Evolutionary conservation across 2,113 vertebrate species (phyloP).

Genomic region (Saiga tatarica): DNA sequence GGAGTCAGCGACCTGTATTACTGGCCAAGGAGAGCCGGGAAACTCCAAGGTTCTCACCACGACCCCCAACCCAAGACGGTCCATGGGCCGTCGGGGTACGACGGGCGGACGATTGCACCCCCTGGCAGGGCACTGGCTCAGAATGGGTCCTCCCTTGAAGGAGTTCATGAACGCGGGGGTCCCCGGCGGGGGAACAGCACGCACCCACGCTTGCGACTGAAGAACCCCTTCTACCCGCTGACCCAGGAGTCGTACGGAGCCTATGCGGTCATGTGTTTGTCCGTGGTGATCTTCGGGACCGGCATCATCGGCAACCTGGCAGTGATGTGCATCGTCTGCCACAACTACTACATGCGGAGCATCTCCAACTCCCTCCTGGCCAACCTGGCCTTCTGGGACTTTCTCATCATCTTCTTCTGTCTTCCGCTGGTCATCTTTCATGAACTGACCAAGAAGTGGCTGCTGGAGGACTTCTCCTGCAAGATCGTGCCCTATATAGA

Average conservation of each 20-base stretch:
- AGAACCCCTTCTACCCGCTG: conserved; percentile 94
- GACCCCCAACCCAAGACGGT: background rate
- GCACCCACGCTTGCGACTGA: conserved; percentile 78
- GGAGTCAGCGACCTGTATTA: conserved; percentile 59
- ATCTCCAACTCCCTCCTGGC: conserved; percentile 97
- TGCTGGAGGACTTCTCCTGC: conserved; percentile 95
- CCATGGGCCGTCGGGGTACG: background rate
- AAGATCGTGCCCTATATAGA: conserved; percentile 97
- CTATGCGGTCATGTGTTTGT: conserved; percentile 88
- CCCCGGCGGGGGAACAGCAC: conserved; percentile 72
- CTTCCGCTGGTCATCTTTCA: conserved; percentile 95
- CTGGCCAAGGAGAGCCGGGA: conserved; percentile 56
- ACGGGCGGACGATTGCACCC: conserved; percentile 77
- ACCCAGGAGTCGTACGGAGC: conserved; percentile 90
- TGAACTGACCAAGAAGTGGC: conserved; percentile 94
- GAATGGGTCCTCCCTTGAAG: conserved; percentile 79
- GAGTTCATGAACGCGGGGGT: conserved; percentile 48
- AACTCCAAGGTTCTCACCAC: conserved; percentile 33
- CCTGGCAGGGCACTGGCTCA: conserved; percentile 83
- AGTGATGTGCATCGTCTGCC: conserved; percentile 97
- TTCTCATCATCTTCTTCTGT: conserved; percentile 95
- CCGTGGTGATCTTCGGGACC: conserved; percentile 90
- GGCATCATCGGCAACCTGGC: conserved; percentile 95
- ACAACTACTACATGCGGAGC: conserved; percentile 98
- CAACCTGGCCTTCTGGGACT: conserved; percentile 98